Percentiles rank a stretch among this genome's conserved stretches.
These are phyloP conservation scores for Mola mola DNA, from an alignment of 2,113 vertebrate species.

Conservation along the genomic window DNA sequence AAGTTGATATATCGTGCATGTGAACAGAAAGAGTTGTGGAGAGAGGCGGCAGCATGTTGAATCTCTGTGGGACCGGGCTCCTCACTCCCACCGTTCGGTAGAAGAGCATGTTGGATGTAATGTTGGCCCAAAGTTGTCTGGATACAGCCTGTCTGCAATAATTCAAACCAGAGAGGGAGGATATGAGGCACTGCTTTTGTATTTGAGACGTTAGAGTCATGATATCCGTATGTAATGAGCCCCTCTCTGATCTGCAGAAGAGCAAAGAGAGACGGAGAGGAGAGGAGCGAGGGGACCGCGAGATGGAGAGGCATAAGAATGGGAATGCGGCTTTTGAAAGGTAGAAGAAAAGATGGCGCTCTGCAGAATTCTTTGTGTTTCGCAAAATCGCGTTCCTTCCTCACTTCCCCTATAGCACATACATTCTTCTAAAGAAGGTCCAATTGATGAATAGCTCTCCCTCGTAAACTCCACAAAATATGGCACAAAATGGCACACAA, in stretches of 20 bases:
- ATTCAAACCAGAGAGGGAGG: conserved; percentile 66
- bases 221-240: conserved; percentile 55
- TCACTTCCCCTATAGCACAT: background rate
- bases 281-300: conserved; percentile 4
- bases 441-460: no score
- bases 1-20: background rate
- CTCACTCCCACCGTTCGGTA: conserved; percentile 43
- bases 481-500: no score
- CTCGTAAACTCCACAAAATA: no score
- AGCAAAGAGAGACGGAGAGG: background rate
- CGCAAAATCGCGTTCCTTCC: conserved; percentile 11
- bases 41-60: conserved; percentile 11
- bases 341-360: conserved; percentile 18
- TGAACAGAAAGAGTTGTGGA: conserved; percentile 16
- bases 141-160: conserved; percentile 64
- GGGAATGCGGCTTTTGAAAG: conserved; percentile 18
- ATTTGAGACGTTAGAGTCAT: conserved; percentile 42
- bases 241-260: conserved; percentile 57
- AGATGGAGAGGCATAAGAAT: conserved; percentile 9
- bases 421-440: no score
- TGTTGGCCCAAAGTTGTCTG: conserved; percentile 59
- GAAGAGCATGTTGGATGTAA: conserved; percentile 46
- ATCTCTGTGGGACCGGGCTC: conserved; percentile 25
- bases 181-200: conserved; percentile 38
- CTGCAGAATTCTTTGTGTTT: conserved; percentile 9